Percentiles rank a stretch among this genome's conserved stretches.
These are phyloP conservation scores for Drosophila koepferae DNA, from an alignment of 2,888 invertebrate genomes.

Conservation along the genomic window DNA sequence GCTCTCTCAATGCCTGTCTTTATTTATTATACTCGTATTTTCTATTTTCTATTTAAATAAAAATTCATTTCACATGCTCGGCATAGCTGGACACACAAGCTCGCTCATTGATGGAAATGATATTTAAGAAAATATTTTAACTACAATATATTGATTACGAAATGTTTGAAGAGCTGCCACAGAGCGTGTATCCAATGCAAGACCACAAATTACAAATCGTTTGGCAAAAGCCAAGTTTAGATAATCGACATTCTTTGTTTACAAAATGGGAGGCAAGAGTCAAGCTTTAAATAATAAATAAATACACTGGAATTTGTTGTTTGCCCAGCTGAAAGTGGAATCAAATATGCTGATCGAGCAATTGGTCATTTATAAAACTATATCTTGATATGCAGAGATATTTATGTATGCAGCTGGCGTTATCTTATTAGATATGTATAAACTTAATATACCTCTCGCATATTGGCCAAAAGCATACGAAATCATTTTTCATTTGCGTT, in stretches of 20 bases:
- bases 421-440: conserved; percentile 44
- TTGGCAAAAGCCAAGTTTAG: neutral
- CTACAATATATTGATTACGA: neutral
- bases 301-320: conserved; percentile 1
- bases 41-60: conserved; percentile 31
- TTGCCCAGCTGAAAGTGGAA: too few species aligned
- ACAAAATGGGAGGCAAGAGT: neutral
- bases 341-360: conserved; percentile 5
- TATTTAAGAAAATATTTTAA: conserved; percentile 11
- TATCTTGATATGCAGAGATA: conserved; percentile 5
- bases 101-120: conserved; percentile 3
- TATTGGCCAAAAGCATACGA: conserved; percentile 26
- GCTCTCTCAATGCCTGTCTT: conserved; percentile 25
- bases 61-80: conserved; percentile 12
- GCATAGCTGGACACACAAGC: neutral
- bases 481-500: conserved; percentile 58
- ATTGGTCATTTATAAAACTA: conserved; percentile 8
- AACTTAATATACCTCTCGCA: conserved; percentile 44
- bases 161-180: conserved; percentile 1
- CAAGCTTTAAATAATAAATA: neutral
- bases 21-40: conserved; percentile 50
- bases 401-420: conserved; percentile 29
- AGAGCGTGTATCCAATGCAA: neutral
- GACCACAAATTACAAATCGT: conserved; percentile 9
- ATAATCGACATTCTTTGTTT: conserved; percentile 5